A percentile compares a stretch with the other conserved stretches of the same genome.
Evolutionary conservation across 2,888 invertebrate species (phyloP).

Genomic region (Meliscaeva auricollis): DNA sequence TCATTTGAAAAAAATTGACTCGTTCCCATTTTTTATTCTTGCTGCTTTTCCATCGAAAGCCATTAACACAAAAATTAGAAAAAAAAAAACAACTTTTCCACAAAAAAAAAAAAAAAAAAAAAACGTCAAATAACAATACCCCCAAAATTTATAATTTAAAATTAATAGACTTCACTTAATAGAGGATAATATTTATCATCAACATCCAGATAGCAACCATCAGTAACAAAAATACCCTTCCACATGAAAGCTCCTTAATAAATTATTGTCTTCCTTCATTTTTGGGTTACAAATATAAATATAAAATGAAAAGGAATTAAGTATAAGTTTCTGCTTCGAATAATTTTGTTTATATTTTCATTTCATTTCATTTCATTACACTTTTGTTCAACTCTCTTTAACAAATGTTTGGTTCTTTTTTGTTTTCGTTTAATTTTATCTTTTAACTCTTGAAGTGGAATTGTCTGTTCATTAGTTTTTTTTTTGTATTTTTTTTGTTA

Average conservation of each 20-base stretch:
- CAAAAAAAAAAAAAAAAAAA: too few relatives aligned
- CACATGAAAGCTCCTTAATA: conserved; percentile 12
- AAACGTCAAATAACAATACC: too few relatives aligned
- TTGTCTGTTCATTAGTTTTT: conserved; percentile 29
- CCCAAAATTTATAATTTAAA: conserved; percentile 21
- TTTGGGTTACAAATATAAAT: background rate
- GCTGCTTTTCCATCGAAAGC: too few relatives aligned
- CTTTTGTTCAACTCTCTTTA: conserved; percentile 4
- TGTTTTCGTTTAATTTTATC: conserved; percentile 4
- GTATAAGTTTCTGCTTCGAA: conserved; percentile 12
- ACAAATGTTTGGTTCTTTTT: too few relatives aligned
- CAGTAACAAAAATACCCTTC: background rate
- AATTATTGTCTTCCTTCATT: background rate
- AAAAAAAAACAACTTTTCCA: too few relatives aligned
- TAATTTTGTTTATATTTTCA: conserved; percentile 16
- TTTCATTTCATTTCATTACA: conserved; percentile 15
- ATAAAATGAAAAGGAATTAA: conserved; percentile 22
- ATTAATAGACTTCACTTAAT: conserved; percentile 32
- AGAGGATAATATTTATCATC: conserved; percentile 23
- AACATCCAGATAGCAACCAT: background rate
- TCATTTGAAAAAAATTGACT: too few relatives aligned
- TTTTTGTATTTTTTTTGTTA: conserved; percentile 5
- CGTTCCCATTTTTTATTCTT: too few relatives aligned
- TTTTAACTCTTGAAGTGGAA: conserved; percentile 32
- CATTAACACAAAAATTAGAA: too few relatives aligned